These are phyloP conservation scores for Otolemur crassicaudatus DNA, from an alignment of 2,797 vertebrate genomes.

Conservation along the genomic window DNA sequence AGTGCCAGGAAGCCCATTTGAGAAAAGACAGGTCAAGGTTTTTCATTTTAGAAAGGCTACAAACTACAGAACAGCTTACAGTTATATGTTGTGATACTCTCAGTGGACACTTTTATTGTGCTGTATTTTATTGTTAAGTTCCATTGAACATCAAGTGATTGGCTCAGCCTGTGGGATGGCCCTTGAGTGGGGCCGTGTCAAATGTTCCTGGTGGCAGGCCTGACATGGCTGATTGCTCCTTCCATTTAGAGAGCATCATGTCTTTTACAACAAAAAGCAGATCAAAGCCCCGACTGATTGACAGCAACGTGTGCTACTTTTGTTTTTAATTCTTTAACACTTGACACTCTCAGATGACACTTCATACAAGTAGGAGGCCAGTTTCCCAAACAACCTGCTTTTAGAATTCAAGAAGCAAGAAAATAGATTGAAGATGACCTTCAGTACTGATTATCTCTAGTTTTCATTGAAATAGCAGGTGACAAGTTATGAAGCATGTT, in stretches of 20 bases:
- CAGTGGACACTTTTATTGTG: conserved; percentile 71
- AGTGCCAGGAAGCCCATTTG: background rate
- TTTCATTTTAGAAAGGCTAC: conserved; percentile 64
- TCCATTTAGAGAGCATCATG: conserved; percentile 82
- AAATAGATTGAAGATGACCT: conserved; percentile 72
- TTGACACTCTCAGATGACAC: conserved; percentile 85
- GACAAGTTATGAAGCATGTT: conserved; percentile 82
- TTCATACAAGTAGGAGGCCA: conserved; percentile 86
- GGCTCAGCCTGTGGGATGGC: background rate
- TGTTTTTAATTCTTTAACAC: conserved; percentile 88
- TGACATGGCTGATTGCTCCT: conserved; percentile 81
- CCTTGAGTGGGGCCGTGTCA: background rate
- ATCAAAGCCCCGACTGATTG: conserved; percentile 86
- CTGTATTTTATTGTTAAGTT: conserved; percentile 73
- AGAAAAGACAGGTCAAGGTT: conserved; percentile 53
- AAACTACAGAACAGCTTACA: conserved; percentile 32
- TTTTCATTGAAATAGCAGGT: conserved; percentile 84
- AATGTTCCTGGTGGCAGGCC: conserved; percentile 62
- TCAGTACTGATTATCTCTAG: conserved; percentile 82
- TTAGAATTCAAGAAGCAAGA: conserved; percentile 74
- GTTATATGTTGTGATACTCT: background rate
- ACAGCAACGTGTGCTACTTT: conserved; percentile 83
- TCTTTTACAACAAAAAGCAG: conserved; percentile 79
- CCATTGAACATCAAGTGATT: conserved; percentile 67
- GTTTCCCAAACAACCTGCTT: conserved; percentile 78